These are phyloP conservation scores for Nasonia vitripennis DNA, from an alignment of 1,140 invertebrate species.

Conservation along the genomic window DNA sequence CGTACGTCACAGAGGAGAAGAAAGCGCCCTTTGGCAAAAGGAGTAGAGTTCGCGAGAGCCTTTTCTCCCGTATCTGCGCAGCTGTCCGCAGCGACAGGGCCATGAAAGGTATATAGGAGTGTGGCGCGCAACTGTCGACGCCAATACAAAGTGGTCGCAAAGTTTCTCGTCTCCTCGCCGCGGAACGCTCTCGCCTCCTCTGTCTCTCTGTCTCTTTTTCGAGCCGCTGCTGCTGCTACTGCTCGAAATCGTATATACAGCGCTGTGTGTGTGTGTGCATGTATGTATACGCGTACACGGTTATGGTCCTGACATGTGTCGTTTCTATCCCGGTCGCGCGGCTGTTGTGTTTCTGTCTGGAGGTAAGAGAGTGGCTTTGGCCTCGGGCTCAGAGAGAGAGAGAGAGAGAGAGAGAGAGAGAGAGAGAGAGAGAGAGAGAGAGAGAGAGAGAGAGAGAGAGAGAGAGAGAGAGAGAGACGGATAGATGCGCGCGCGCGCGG, in stretches of 20 bases:
- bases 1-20: not conserved
- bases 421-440: not conserved
- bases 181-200: constrained; percentile 13
- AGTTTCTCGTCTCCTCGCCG: constrained; percentile 12
- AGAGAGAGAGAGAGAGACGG: not conserved
- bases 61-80: not conserved
- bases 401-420: not conserved
- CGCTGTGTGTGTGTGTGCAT: not conserved
- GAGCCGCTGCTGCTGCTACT: not conserved
- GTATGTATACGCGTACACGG: not conserved
- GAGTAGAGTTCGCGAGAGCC: not conserved
- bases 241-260: not conserved
- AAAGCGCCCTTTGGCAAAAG: not conserved
- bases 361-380: not conserved
- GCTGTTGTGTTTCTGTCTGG: not conserved
- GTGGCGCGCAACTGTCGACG: constrained; percentile 28
- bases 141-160: constrained; percentile 40
- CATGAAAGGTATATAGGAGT: constrained; percentile 8
- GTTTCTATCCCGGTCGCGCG: not conserved
- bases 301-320: constrained; percentile 45
- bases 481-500: not conserved
- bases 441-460: not conserved
- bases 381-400: not conserved
- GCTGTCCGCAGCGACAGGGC: not conserved
- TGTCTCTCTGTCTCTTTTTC: constrained; percentile 12